Percentiles rank a stretch among this genome's conserved stretches.
Evolutionary conservation across 2,797 vertebrate genomes (phyloP).

Genomic region (Pelodytes ibericus): DNA sequence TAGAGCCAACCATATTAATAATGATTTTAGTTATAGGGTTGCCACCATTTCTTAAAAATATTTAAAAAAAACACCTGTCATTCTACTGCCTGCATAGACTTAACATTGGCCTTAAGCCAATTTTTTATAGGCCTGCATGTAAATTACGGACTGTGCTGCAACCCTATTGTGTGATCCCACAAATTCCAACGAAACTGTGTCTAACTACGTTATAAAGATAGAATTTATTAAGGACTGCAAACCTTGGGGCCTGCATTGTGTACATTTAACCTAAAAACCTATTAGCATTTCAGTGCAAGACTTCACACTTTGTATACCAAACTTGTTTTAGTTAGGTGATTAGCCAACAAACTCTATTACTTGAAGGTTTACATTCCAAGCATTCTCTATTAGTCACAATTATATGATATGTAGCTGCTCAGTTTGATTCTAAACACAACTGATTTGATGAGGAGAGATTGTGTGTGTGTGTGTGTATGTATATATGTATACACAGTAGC

Average conservation of each 20-base stretch:
- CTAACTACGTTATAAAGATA: background rate
- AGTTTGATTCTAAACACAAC: slow-evolving; percentile 32
- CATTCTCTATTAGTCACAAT: slow-evolving; percentile 23
- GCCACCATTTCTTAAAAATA: too few species aligned
- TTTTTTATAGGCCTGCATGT: too few species aligned
- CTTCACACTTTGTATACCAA: slow-evolving; percentile 32
- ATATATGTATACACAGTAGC: background rate
- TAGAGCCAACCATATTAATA: too few species aligned
- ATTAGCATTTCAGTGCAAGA: slow-evolving; percentile 14
- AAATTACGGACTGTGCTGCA: too few species aligned
- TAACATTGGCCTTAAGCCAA: too few species aligned
- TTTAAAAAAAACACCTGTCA: too few species aligned
- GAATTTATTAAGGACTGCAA: slow-evolving; percentile 3
- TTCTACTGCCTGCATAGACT: too few species aligned
- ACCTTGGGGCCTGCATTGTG: background rate
- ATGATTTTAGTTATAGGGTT: too few species aligned
- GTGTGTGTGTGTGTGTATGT: background rate
- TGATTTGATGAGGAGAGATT: slow-evolving; percentile 14
- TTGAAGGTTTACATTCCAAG: slow-evolving; percentile 39
- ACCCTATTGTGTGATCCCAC: too few species aligned
- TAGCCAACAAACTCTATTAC: slow-evolving; percentile 23
- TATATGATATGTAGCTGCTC: slow-evolving; percentile 18
- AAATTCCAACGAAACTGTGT: background rate
- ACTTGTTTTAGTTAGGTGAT: slow-evolving; percentile 19
- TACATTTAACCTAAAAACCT: background rate